phyloP scores from a whole-genome alignment of 2,113 vertebrate species.

The Misgurnus anguillicaudatus region DNA sequence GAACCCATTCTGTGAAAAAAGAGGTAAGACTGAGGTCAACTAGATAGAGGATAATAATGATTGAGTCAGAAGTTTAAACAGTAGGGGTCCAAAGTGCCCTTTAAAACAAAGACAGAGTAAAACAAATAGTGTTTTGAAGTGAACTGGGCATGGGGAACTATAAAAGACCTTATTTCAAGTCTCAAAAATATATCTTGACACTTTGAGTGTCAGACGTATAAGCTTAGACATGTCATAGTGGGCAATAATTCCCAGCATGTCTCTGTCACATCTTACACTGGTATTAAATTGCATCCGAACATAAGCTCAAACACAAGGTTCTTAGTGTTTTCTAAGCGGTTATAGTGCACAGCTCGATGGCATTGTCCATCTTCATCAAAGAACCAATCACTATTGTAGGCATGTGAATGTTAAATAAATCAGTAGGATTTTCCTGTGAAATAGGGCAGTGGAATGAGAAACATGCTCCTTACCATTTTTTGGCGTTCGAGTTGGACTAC shows the following conservation, averaged over 20 bases:
- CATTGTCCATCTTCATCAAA: too few relatives aligned
- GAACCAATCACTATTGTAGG: conserved; percentile 12
- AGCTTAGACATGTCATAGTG: conserved; percentile 8
- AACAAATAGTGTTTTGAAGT: neutral
- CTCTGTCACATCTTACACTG: conserved; percentile 4
- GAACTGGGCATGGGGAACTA: neutral
- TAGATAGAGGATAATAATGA: neutral
- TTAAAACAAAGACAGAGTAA: neutral
- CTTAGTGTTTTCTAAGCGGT: neutral
- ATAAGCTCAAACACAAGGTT: conserved; percentile 43
- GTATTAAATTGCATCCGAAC: neutral
- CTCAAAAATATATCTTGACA: neutral
- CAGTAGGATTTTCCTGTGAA: neutral
- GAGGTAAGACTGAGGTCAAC: too few relatives aligned
- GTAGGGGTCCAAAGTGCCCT: neutral
- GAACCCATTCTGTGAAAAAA: too few relatives aligned
- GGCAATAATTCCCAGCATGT: conserved; percentile 20
- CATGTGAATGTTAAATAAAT: neutral
- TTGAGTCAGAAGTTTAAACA: neutral
- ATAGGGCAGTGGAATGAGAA: conserved; percentile 27
- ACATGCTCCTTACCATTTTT: conserved; percentile 87
- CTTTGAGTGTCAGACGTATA: conserved; percentile 1
- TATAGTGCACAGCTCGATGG: too few relatives aligned
- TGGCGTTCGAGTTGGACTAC: conserved; percentile 91
- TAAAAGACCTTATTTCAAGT: neutral